Conservation (phyloP, 2,888 invertebrate species). For the Pseudococcus viburni region DNA sequence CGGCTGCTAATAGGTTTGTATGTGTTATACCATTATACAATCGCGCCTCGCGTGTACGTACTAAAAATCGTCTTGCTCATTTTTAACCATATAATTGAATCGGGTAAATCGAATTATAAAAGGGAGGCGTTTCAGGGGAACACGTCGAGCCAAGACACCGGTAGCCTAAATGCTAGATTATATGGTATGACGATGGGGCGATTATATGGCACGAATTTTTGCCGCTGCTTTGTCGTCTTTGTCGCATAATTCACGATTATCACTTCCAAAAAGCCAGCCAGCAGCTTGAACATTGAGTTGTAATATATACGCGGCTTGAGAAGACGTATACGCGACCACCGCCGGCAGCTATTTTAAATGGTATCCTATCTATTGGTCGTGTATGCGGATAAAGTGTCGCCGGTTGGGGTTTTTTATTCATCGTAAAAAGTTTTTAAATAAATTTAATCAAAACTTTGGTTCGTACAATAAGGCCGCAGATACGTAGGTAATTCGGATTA, state of each 20-base stretch:
- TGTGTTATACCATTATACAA: not conserved
- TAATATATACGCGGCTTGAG: not conserved
- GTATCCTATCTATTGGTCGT: not conserved
- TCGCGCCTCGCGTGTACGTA: not conserved
- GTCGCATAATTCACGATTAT: constrained; percentile 26
- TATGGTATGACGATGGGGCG: not conserved
- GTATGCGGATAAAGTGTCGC: constrained; percentile 1
- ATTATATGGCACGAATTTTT: not conserved
- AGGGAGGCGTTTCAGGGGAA: not conserved
- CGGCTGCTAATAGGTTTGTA: not conserved
- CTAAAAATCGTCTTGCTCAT: not conserved
- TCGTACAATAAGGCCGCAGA: not conserved
- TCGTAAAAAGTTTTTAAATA: not conserved
- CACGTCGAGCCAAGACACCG: not conserved
- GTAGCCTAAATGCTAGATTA: not conserved
- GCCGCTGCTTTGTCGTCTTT: not conserved
- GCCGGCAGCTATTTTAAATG: not conserved
- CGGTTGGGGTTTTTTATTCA: not conserved
- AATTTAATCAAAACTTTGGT: constrained; percentile 40
- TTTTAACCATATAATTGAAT: constrained; percentile 23
- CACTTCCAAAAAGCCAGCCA: not conserved
- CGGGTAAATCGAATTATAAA: constrained; percentile 13
- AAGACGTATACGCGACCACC: not conserved
- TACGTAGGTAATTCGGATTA: constrained; percentile 10
- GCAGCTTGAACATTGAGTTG: not conserved